Evolutionary conservation across 2,797 vertebrate genomes (phyloP), one percentile per base, ranked within the genome.

Genomic region (Hephaestus fuliginosus): DNA sequence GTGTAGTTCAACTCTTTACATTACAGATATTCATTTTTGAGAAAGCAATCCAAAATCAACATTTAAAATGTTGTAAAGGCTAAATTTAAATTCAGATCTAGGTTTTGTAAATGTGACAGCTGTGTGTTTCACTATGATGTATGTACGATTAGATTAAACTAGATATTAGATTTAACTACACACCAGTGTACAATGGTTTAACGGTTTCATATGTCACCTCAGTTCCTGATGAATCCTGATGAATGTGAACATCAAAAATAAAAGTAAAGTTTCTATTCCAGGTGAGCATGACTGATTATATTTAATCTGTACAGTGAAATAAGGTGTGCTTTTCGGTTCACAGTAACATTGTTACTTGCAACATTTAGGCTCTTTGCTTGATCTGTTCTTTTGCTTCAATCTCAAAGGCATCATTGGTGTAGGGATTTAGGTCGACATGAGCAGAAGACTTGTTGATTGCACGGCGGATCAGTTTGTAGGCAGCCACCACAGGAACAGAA

Each of bases 401-500:
- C 61, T 92, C 90, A 52, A 90, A 93, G 64, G 52, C 68, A 0
- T 60, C 6, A 11, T 95, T 93, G 69, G 0, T 0, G 69, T 93
- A 76, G 6, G 91, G 78, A 28, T 84, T 93, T 0, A 43, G 46
- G 7, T 85, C 56, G 0, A 7, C 4, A 10, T 0, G 3, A 20
- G 5, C 3, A 0, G 87, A 68, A 0, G 80, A 64, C 52, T 1
- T 80, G 49, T 6, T 83, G 2, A 12, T 2, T 62, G 1, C 5
- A 18, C 25, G 1, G 77, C 70, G 14, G 61, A 95, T 80, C 30
- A 96, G 80, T 17, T 86, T 93, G 89, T 94, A 95, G 49, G 97
- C 36, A 0, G 95, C 96, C 22, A 95, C 93, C 3, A 86, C 49
- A 1, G 96, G 97, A 57, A 99, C 91, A 22, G 94, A 91, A 25